These are phyloP conservation scores for Hirundichthys speculiger DNA, from an alignment of 2,113 vertebrate species.

Conservation along the genomic window DNA sequence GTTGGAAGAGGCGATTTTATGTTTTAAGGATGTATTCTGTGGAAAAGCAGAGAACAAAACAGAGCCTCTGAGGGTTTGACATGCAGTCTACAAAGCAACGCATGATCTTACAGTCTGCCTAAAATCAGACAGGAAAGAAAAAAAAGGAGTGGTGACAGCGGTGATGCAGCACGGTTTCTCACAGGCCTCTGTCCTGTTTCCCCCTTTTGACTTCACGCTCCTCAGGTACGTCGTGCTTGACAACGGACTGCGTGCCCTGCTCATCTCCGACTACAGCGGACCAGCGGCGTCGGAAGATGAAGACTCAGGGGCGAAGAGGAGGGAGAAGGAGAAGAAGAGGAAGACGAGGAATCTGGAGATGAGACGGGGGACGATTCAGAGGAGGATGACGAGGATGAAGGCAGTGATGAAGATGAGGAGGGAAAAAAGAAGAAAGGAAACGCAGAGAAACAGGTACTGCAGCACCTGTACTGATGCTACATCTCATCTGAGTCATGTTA, in stretches of 20 bases:
- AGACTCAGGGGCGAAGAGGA: conserved; percentile 43
- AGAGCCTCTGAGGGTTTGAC: conserved; percentile 22
- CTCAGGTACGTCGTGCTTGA: conserved; percentile 88
- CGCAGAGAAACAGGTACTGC: conserved; percentile 91
- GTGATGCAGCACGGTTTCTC: conserved; percentile 3
- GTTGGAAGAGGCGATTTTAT: conserved; percentile 60
- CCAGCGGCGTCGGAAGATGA: conserved; percentile 21
- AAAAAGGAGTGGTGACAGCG: conserved; percentile 2
- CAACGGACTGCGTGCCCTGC: conserved; percentile 89
- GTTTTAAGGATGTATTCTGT: conserved; percentile 48
- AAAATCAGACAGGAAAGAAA: neutral
- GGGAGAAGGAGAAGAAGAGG: conserved; percentile 75
- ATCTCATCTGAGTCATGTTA: neutral
- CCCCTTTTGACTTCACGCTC: conserved; percentile 12
- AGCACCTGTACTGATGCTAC: no score
- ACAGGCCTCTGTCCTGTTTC: conserved; percentile 1
- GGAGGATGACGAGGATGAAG: conserved; percentile 77
- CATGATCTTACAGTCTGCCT: conserved; percentile 25
- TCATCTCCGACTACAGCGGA: conserved; percentile 92
- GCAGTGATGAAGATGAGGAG: conserved; percentile 46
- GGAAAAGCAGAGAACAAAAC: conserved; percentile 22
- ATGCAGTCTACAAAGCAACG: conserved; percentile 27
- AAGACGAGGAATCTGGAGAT: conserved; percentile 82
- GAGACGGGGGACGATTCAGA: conserved; percentile 85
- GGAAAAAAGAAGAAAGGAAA: conserved; percentile 81